Evolutionary conservation across 2,113 vertebrate genomes (phyloP), one percentile per base, ranked within the genome.

Genomic region (Cebidichthys violaceus): DNA sequence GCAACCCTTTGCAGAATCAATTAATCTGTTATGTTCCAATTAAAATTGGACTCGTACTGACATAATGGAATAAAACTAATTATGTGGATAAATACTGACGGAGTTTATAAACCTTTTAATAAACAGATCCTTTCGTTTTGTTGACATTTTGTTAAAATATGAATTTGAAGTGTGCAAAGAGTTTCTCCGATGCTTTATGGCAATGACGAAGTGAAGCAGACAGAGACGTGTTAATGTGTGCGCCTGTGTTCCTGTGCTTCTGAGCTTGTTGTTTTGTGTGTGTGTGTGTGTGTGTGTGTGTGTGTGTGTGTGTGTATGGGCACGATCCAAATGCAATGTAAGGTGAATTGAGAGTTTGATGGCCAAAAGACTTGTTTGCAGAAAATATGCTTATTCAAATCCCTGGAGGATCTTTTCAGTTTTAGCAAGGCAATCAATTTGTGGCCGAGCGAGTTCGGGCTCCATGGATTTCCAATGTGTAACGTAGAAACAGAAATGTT

Each of bases 351-450:
- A 88, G 87, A 82, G 79, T 91, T 86, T 91, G 66, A 86, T 86
- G 85, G 62, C 67, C 80, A 90, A 91, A 92, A 86, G 88, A 87
- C 88, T 91, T 91, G 92, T 93, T 92, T 90, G 91, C 70, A 68
- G 89, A 91, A 94, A 92, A 93, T 92, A 91, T 93, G 92, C 92
- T 93, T 91, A 87, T 92, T 89, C 89, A 89, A 92, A 89, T 92
- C 94, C 92, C 90, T 50, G 64, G 85, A 86, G 90, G 82, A 55
- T 74, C 74, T 43, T 81, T 82, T 71, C 72, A 72, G 72, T 90
- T 93, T 93, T 83, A 90, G 88, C 92, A 90, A 91, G 77, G 92
- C 90, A 92, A 92, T 92, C 92, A 88, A 90, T 92, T 90, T 88
- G 75, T 55, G 83, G 61, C 75, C 29, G 20, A 77, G 86, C 33